phyloP scores from a whole-genome alignment of 2,113 vertebrate genomes.

The Neodontobutis hainanensis region DNA sequence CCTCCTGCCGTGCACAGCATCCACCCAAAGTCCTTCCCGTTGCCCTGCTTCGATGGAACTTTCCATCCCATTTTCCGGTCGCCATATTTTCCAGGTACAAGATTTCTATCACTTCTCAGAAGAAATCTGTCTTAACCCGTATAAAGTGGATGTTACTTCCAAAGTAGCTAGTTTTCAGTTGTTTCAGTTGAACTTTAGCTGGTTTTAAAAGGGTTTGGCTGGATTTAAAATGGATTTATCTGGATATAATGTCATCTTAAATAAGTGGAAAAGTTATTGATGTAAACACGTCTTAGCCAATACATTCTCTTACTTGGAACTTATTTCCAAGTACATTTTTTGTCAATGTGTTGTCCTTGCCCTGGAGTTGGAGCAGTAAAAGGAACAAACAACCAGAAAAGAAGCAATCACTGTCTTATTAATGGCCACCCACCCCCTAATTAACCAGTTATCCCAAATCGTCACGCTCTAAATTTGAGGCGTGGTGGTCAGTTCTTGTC shows the following conservation, averaged over 20 bases:
- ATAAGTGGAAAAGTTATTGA: too few species aligned
- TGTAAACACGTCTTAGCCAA: too few species aligned
- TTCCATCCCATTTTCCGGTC: slow-evolving; percentile 94
- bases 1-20: slow-evolving; percentile 78
- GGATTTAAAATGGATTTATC: too few species aligned
- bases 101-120: slow-evolving; percentile 6
- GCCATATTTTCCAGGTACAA: slow-evolving; percentile 92
- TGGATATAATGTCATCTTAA: too few species aligned
- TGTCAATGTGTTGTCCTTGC: slow-evolving; percentile 35
- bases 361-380: slow-evolving; percentile 19
- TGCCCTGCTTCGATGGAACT: slow-evolving; percentile 92
- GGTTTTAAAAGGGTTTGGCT: too few species aligned
- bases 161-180: too few species aligned
- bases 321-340: too few species aligned
- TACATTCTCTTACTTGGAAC: too few species aligned
- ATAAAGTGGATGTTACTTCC: too few species aligned
- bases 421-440: slow-evolving; percentile 85
- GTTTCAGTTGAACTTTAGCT: too few species aligned
- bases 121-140: neutral
- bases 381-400: slow-evolving; percentile 54
- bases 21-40: slow-evolving; percentile 87
- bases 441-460: slow-evolving; percentile 92
- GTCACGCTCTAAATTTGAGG: slow-evolving; percentile 88
- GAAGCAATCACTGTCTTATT: slow-evolving; percentile 91
- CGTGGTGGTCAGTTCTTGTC: slow-evolving; percentile 71